Conservation (phyloP, 2,797 vertebrate genomes). For the Chelon auratus region DNA sequence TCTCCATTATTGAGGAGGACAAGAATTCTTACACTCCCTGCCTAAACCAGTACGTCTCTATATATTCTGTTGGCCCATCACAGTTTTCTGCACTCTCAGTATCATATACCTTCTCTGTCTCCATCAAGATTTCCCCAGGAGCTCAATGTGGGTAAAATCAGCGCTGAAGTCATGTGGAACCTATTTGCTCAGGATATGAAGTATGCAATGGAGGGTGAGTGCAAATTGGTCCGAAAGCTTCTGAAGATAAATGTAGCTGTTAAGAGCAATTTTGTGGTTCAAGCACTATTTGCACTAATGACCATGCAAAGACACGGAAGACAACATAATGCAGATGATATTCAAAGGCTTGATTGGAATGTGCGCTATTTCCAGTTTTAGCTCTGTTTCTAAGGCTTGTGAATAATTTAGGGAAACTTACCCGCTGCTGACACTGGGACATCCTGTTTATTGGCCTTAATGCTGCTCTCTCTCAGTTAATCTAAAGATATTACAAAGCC, state of each 20-base stretch:
- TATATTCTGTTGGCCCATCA: not conserved
- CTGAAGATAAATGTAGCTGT: constrained; percentile 2
- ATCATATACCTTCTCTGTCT: constrained; percentile 18
- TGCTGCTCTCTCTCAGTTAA: not conserved
- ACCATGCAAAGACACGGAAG: constrained; percentile 1
- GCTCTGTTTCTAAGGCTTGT: not conserved
- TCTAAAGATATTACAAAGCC: not conserved
- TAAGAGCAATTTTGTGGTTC: not conserved
- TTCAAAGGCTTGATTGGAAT: not conserved
- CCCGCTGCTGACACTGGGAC: not conserved
- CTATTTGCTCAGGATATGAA: constrained; percentile 99
- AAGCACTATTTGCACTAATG: not conserved
- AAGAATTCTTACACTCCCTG: constrained; percentile 99
- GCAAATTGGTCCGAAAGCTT: not conserved
- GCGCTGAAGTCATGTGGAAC: constrained; percentile 99
- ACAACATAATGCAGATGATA: not conserved
- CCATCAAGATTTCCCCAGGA: constrained; percentile 94
- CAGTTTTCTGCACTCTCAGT: not conserved
- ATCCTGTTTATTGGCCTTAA: not conserved
- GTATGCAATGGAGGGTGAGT: constrained; percentile 98
- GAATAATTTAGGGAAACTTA: not conserved
- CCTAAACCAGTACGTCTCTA: constrained; percentile 93
- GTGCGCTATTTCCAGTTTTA: not conserved
- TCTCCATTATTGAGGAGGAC: constrained; percentile 99
- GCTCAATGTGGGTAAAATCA: constrained; percentile 98